Evolutionary conservation across 1,140 invertebrate species (phyloP).

Genomic region (Philopotamus ludificatus): DNA sequence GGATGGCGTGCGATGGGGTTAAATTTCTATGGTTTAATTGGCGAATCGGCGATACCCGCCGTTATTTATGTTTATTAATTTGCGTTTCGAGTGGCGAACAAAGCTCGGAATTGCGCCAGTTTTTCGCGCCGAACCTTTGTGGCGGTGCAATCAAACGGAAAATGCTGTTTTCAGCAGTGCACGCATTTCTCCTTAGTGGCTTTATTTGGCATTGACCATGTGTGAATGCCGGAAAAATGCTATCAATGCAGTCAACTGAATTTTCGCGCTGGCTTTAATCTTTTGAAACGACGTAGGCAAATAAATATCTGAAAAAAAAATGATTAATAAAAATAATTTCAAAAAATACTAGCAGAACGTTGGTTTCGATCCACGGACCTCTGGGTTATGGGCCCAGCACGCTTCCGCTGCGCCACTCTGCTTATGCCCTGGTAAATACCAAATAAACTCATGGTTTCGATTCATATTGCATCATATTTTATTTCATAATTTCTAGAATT

Average conservation of each 20-base stretch:
- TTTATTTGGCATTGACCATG: slow-evolving; percentile 33
- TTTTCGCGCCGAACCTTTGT: slow-evolving; percentile 21
- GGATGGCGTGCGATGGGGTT: neutral
- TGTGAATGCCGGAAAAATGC: slow-evolving; percentile 7
- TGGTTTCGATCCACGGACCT: slow-evolving; percentile 96
- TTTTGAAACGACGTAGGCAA: too few species aligned
- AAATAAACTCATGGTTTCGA: too few species aligned
- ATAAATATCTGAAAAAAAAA: too few species aligned
- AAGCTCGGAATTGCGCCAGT: too few species aligned
- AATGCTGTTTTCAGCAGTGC: slow-evolving; percentile 33
- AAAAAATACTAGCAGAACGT: too few species aligned
- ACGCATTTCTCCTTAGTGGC: slow-evolving; percentile 37
- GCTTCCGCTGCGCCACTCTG: slow-evolving; percentile 90
- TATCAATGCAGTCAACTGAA: neutral
- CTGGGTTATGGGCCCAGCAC: slow-evolving; percentile 91
- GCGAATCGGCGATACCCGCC: too few species aligned
- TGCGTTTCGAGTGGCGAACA: too few species aligned
- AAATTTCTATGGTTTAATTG: neutral
- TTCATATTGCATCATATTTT: too few species aligned
- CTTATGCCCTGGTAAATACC: too few species aligned
- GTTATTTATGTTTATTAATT: too few species aligned
- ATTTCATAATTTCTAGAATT: too few species aligned
- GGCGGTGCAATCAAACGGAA: slow-evolving; percentile 32
- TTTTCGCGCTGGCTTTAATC: neutral
- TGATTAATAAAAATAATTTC: too few species aligned